A percentile compares a stretch with the other conserved stretches of the same genome.
These are phyloP conservation scores for Drosophila paulistorum DNA, from an alignment of 1,140 invertebrate genomes.

Conservation along the genomic window DNA sequence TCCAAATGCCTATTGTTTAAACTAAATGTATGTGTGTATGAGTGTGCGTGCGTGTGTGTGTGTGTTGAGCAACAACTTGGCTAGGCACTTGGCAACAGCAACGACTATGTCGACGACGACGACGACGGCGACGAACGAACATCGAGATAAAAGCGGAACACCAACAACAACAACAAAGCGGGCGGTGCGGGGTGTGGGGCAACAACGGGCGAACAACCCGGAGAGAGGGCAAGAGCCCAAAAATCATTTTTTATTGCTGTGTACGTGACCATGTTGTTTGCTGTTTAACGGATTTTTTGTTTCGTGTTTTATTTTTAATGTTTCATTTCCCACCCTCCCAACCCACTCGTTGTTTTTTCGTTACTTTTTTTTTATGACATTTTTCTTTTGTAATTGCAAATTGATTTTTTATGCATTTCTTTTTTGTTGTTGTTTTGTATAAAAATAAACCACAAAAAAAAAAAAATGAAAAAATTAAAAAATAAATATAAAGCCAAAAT, in stretches of 20 bases:
- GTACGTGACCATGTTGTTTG: conserved; percentile 38
- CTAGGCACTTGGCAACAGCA: conserved; percentile 71
- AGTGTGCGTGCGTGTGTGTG: not conserved
- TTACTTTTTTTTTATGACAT: conserved; percentile 52
- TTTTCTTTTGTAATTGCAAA: conserved; percentile 60
- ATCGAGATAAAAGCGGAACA: conserved; percentile 66
- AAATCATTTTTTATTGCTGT: conserved; percentile 62
- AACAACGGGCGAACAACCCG: conserved; percentile 9
- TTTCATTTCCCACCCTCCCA: not conserved
- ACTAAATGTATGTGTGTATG: conserved; percentile 1
- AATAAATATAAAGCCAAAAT: not conserved
- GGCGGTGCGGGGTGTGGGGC: not conserved
- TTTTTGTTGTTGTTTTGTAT: conserved; percentile 12
- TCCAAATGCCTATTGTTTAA: conserved; percentile 29
- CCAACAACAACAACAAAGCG: conserved; percentile 24
- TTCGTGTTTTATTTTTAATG: conserved; percentile 45
- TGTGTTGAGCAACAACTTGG: conserved; percentile 44
- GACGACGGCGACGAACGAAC: conserved; percentile 6
- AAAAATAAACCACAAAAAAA: conserved; percentile 3
- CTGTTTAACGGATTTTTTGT: conserved; percentile 26
- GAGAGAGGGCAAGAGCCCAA: conserved; percentile 38
- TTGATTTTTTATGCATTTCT: conserved; percentile 70
- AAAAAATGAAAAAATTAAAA: not conserved
- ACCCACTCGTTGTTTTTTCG: not conserved
- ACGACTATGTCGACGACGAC: no score